A percentile compares a stretch with the other conserved stretches of the same genome.
These are phyloP conservation scores for Ciconia boyciana DNA, from an alignment of 2,113 vertebrate genomes.

Conservation along the genomic window DNA sequence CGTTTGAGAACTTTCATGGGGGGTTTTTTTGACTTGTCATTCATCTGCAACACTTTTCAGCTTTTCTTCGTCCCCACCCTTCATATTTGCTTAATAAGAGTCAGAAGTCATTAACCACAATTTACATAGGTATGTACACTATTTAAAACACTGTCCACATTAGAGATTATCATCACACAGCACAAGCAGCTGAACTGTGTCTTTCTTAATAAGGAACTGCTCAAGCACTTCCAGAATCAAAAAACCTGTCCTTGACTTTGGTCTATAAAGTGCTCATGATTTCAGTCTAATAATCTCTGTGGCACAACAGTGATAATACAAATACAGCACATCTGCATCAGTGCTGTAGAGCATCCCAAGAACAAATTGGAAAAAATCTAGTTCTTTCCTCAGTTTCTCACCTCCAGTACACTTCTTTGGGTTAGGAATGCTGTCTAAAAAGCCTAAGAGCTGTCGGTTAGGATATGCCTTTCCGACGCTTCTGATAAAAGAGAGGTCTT, in stretches of 20 bases:
- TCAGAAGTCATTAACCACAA: background rate
- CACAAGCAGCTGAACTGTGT: background rate
- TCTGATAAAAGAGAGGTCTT: background rate
- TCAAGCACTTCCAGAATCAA: background rate
- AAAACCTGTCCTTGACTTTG: background rate
- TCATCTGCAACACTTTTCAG: background rate
- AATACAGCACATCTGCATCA: fast-evolving
- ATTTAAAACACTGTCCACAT: background rate
- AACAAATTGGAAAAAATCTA: background rate
- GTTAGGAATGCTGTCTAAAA: background rate
- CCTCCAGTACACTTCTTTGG: background rate
- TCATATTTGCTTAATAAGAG: background rate
- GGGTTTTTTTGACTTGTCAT: background rate
- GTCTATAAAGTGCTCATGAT: background rate
- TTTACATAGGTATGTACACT: too few species aligned
- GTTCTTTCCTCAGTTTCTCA: background rate
- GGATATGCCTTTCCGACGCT: background rate
- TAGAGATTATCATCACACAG: background rate
- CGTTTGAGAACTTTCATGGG: background rate
- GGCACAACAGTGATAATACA: background rate
- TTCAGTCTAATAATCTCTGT: background rate
- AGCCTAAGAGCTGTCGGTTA: too few species aligned
- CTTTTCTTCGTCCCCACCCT: background rate
- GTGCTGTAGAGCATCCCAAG: background rate
- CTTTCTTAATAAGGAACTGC: background rate